These are phyloP conservation scores for Pelvicachromis taeniatus DNA, from an alignment of 2,113 vertebrate species.

Conservation along the genomic window DNA sequence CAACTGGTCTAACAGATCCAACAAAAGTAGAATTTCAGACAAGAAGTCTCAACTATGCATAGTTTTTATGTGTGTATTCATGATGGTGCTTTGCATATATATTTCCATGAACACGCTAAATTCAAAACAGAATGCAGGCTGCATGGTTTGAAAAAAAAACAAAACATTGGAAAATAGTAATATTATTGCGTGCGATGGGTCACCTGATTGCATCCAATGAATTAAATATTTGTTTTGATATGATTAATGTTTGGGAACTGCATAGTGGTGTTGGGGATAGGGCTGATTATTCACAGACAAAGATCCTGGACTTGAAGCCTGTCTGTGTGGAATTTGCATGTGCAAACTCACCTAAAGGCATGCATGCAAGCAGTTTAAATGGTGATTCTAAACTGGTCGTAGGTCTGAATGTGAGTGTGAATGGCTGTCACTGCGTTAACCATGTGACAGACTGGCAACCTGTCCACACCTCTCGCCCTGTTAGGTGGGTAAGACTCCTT, in stretches of 20 bases:
- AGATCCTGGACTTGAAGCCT: background rate
- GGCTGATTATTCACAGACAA: background rate
- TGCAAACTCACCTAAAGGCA: no score
- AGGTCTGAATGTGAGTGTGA: background rate
- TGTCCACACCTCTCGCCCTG: background rate
- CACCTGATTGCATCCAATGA: background rate
- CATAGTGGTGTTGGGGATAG: background rate
- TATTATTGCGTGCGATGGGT: background rate
- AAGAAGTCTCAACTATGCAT: background rate
- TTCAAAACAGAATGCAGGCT: fast-evolving
- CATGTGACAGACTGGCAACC: background rate
- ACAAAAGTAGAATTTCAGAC: no score
- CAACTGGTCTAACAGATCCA: background rate
- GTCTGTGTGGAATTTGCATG: fast-evolving
- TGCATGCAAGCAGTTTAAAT: background rate
- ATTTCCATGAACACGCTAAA: background rate
- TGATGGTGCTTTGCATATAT: background rate
- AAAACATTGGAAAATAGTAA: background rate
- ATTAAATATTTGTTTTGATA: background rate
- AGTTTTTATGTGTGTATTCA: background rate
- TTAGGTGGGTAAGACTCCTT: background rate
- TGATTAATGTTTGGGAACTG: background rate
- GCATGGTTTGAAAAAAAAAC: background rate
- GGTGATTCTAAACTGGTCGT: background rate
- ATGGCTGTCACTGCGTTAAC: background rate